A percentile compares a stretch with the other conserved stretches of the same genome.
Conservation (phyloP, 2,797 vertebrate species). For the Microchirus variegatus region DNA sequence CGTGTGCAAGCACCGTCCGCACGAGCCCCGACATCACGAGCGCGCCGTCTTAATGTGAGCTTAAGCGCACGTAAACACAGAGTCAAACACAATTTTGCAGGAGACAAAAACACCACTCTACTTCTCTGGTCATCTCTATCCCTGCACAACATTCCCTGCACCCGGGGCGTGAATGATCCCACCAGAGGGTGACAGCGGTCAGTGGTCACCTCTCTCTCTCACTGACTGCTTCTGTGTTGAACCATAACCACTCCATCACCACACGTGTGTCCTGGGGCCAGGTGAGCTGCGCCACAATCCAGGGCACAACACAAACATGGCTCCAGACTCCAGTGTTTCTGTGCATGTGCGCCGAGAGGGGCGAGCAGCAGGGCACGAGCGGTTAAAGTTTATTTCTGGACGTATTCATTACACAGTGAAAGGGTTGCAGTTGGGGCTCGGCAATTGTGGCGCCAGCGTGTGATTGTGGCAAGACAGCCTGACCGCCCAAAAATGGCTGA, state of each 20-base stretch:
- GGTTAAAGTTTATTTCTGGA: conserved; percentile 92
- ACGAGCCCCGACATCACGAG: not conserved
- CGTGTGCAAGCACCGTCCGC: conserved; percentile 11
- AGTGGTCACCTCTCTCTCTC: conserved; percentile 60
- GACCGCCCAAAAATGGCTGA: conserved; percentile 94
- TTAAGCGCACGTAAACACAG: conserved; percentile 14
- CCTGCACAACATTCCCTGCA: conserved; percentile 39
- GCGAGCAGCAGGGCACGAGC: conserved; percentile 71
- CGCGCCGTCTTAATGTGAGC: conserved; percentile 16
- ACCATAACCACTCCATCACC: conserved; percentile 67
- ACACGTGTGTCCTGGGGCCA: conserved; percentile 67
- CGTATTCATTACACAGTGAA: conserved; percentile 92
- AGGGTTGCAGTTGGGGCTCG: conserved; percentile 87
- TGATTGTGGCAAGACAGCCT: conserved; percentile 96
- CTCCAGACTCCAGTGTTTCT: conserved; percentile 80
- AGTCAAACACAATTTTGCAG: conserved; percentile 37
- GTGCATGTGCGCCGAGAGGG: conserved; percentile 70
- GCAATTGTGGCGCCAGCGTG: conserved; percentile 89
- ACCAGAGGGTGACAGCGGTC: conserved; percentile 67
- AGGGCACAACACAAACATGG: conserved; percentile 72
- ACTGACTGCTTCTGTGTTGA: conserved; percentile 75
- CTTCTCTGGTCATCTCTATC: conserved; percentile 41
- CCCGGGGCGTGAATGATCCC: conserved; percentile 39
- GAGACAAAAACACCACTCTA: conserved; percentile 50
- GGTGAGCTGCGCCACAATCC: conserved; percentile 74